A percentile compares a stretch with the other conserved stretches of the same genome.
phyloP scores from a whole-genome alignment of 2,888 invertebrate genomes.

The Drosophila subquinaria region DNA sequence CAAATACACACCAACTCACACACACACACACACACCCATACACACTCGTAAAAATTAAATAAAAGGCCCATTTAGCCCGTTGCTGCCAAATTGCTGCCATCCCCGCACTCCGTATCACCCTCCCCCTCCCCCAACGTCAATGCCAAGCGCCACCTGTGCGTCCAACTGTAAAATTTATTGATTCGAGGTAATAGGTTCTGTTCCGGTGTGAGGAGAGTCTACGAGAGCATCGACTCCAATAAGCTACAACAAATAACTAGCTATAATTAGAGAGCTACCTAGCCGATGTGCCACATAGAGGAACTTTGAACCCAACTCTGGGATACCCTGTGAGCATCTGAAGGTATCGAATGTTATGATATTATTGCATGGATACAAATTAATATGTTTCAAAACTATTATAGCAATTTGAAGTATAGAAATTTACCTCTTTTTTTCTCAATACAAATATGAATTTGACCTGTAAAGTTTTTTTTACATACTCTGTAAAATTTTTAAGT shows the following conservation, averaged over 20 bases:
- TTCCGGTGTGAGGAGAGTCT: slow-evolving; percentile 7
- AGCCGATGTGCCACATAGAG: slow-evolving; percentile 8
- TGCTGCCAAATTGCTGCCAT: slow-evolving; percentile 53
- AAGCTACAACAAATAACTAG: slow-evolving; percentile 35
- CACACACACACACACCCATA: slow-evolving; percentile 4
- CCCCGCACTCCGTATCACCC: slow-evolving; percentile 4
- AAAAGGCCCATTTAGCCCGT: slow-evolving; percentile 50
- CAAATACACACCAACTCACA: slow-evolving; percentile 1
- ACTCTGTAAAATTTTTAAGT: no score
- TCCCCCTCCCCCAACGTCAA: neutral
- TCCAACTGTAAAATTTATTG: slow-evolving; percentile 79
- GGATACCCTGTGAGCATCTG: slow-evolving; percentile 14
- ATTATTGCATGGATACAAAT: no score
- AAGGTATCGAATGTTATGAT: neutral
- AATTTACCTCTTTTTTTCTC: no score
- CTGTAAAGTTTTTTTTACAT: no score
- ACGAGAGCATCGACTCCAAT: slow-evolving; percentile 29
- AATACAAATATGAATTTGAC: no score
- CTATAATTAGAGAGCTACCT: slow-evolving; percentile 62
- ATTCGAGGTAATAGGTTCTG: slow-evolving; percentile 71
- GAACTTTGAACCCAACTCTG: neutral
- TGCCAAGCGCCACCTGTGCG: slow-evolving; percentile 68
- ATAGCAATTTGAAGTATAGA: no score
- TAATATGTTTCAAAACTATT: no score
- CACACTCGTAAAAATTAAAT: slow-evolving; percentile 41